Evolutionary conservation across 2,113 vertebrate genomes (phyloP).

Genomic region (Gopherus evgoodei): DNA sequence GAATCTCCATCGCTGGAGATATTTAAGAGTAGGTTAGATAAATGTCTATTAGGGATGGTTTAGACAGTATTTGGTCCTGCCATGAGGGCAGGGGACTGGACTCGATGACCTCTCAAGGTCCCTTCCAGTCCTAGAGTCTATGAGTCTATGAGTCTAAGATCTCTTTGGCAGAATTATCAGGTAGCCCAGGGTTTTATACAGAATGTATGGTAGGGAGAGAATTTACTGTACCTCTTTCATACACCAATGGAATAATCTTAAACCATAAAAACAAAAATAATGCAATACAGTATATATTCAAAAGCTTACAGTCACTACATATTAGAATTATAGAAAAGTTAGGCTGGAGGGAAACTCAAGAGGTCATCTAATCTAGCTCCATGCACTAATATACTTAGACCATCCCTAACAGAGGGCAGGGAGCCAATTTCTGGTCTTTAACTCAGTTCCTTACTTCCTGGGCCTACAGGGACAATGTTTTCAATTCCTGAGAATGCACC

Average conservation of each 20-base stretch:
- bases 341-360: background rate
- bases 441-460: background rate
- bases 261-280: background rate
- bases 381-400: background rate
- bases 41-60: too few species aligned
- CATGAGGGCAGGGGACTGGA: too few species aligned
- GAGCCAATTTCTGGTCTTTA: background rate
- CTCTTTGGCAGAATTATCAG: background rate
- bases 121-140: too few species aligned
- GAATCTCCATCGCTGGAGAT: too few species aligned
- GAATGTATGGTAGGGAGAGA: background rate
- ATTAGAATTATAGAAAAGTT: background rate
- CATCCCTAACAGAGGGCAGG: background rate
- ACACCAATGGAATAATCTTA: background rate
- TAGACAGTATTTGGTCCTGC: too few species aligned
- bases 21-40: too few species aligned
- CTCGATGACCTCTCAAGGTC: too few species aligned
- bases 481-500: background rate
- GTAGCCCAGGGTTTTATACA: background rate
- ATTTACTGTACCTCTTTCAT: background rate
- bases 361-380: background rate
- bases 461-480: background rate
- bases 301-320: background rate
- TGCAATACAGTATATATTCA: background rate
- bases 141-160: too few species aligned